Evolutionary conservation across 2,113 vertebrate species (phyloP), one percentile per base, ranked within the genome.

Genomic region (Erythrolamprus reginae): DNA sequence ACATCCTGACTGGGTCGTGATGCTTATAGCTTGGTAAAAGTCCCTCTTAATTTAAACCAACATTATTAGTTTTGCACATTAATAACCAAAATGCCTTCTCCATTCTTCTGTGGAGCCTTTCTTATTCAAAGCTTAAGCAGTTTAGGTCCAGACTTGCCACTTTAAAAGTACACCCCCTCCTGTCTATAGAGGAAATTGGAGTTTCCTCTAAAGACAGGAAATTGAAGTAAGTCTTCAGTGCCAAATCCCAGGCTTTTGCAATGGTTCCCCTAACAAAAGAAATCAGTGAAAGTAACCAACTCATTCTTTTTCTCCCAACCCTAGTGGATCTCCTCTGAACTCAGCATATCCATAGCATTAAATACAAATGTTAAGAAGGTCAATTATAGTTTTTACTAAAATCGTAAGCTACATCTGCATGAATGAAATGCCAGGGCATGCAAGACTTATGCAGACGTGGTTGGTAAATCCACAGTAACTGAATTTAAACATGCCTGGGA

Each of bases 1-100:
- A 97, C 97, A 98, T 97, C 97, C 97, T 97, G 97, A 96, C 95
- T 91, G 23, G 33, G 91, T 95, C 51, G 10, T 87, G 86, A 93
- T 96, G 95, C 95, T 97, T 95, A 95, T 94, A 96, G 95, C 94
- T 90, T 90, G 95, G 91, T 84, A 91, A 94, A 89, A 93, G 58
- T 89, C 91, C 82, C 94, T 96, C 95, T 89, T 82, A 92, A 8
- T 3, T 95, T 83, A 96, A 94, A 89, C 15, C 89, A 92, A 88
- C 10, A 28, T 6, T 3, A 53, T 86, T 87, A 47, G 83, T 51
- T 0, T 0, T 21, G 38, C 91, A 91, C n/a, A 91, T 24, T 90
- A 93, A 91, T 48, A 89, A 55, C 47, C 70, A 9, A 61, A 88
- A 90, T 61, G 13, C 24, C 87, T 87, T 55, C 70, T 70, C 91